These are phyloP conservation scores for Botia almorhae DNA, from an alignment of 2,797 vertebrate species.

Conservation along the genomic window DNA sequence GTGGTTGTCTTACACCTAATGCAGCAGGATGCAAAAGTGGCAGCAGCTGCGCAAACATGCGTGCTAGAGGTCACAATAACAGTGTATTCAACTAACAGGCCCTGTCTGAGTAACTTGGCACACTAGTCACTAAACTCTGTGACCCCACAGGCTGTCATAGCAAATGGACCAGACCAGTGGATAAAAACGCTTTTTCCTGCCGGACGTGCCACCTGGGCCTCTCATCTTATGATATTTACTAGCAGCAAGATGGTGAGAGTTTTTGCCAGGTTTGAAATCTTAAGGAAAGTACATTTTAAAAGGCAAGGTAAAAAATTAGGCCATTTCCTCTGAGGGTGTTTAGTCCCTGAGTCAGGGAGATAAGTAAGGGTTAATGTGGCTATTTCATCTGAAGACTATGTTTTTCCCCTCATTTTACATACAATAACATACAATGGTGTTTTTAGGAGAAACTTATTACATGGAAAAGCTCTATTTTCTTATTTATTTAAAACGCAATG, in stretches of 20 bases:
- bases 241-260: conserved; percentile 42
- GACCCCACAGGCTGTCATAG: conserved; percentile 28
- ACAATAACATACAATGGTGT: too few species aligned
- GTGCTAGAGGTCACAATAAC: conserved; percentile 57
- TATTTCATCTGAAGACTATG: conserved; percentile 39
- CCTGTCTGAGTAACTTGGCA: conserved; percentile 44
- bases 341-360: conserved; percentile 37
- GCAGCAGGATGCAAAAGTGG: conserved; percentile 40
- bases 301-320: conserved; percentile 41
- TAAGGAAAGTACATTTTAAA: conserved; percentile 41
- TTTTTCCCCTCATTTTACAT: background rate
- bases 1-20: conserved; percentile 17
- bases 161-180: conserved; percentile 26
- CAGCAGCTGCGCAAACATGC: conserved; percentile 59
- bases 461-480: conserved; percentile 8
- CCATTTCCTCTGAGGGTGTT: conserved; percentile 47
- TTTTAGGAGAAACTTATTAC: background rate
- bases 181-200: conserved; percentile 59
- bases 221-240: conserved; percentile 43
- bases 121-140: conserved; percentile 21
- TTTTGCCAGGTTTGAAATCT: conserved; percentile 47
- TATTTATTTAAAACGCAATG: background rate
- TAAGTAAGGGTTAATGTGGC: conserved; percentile 36
- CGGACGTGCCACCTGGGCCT: conserved; percentile 46
- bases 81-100: conserved; percentile 38